Conservation (phyloP, 2,113 vertebrate species). For the human (Homo sapiens) region DNA sequence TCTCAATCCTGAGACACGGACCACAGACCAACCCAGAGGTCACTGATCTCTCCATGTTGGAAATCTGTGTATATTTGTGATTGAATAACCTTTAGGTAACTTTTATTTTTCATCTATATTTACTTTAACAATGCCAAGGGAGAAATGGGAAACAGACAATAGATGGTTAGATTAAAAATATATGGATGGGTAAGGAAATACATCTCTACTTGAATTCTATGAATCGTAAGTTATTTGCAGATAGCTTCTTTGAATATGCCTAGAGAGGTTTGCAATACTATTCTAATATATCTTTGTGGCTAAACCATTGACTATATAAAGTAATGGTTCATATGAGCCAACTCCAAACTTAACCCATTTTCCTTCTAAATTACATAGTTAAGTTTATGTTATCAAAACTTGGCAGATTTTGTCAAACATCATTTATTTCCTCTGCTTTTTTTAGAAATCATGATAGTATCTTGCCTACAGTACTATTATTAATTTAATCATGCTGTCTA, state of each 20-base stretch:
- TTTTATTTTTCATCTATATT: slow-evolving; percentile 4
- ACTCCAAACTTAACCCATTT: neutral
- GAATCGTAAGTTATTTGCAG: neutral
- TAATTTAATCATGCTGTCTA: neutral
- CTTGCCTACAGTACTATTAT: neutral
- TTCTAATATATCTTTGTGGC: neutral
- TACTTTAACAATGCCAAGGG: neutral
- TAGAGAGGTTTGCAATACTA: neutral
- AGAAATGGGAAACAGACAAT: neutral
- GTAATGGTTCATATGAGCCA: neutral
- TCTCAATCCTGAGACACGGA: neutral
- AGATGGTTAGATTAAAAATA: slow-evolving; percentile 10
- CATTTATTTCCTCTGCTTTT: neutral
- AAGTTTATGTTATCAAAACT: neutral
- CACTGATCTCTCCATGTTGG: neutral
- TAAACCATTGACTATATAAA: neutral
- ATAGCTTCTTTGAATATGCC: neutral
- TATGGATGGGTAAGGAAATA: neutral
- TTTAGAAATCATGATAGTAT: neutral
- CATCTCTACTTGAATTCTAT: slow-evolving; percentile 1
- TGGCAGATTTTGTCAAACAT: neutral
- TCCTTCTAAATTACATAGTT: neutral
- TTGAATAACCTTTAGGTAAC: slow-evolving; percentile 41
- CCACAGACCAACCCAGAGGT: neutral
- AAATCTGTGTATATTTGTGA: slow-evolving; percentile 40